A percentile compares a stretch with the other conserved stretches of the same genome.
Evolutionary conservation across 2,113 vertebrate genomes (phyloP).

Genomic region (rabbit (Oryctolagus cuniculus)): DNA sequence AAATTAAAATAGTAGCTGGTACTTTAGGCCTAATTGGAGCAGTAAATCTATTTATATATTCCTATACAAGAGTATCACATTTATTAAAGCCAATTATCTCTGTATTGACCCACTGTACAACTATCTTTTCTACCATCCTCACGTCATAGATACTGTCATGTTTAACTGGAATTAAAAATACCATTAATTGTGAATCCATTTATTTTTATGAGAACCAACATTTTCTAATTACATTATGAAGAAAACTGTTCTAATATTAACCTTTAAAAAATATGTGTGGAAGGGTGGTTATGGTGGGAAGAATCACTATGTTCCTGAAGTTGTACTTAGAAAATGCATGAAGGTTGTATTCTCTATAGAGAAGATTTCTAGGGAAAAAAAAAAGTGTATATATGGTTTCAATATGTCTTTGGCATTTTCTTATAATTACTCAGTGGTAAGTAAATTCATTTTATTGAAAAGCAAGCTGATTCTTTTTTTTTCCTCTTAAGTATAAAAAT

Average conservation of each 20-base stretch:
- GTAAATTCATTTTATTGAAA: not conserved
- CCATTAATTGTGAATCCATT: not conserved
- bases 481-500: not conserved
- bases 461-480: not conserved
- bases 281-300: no score
- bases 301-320: no score
- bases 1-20: not conserved
- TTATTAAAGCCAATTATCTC: not conserved
- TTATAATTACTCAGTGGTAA: not conserved
- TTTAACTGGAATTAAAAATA: slow-evolving; percentile 5
- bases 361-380: not conserved
- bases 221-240: not conserved
- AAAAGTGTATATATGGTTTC: not conserved
- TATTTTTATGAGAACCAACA: slow-evolving; percentile 24
- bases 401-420: not conserved
- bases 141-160: not conserved
- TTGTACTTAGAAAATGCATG: no score
- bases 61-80: not conserved
- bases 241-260: not conserved
- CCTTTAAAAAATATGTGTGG: not conserved
- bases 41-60: not conserved
- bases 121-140: not conserved
- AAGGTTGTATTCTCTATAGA: no score
- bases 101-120: not conserved
- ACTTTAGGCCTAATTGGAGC: not conserved